phyloP scores from a whole-genome alignment of 2,113 vertebrate species.

The Dipodomys stephensi region DNA sequence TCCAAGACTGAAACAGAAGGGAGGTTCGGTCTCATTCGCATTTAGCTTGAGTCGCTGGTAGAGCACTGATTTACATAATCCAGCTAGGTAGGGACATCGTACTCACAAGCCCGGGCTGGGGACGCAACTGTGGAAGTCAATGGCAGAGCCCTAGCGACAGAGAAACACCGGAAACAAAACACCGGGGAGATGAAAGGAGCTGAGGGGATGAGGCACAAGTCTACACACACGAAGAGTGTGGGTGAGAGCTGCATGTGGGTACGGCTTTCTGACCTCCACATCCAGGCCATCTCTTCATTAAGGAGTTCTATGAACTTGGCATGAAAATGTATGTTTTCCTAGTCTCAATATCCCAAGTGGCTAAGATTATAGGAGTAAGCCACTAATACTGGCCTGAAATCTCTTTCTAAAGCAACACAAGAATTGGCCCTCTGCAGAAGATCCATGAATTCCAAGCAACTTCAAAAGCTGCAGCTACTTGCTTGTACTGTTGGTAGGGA shows the following conservation, averaged over 20 bases:
- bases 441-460: conserved; percentile 12
- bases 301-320: too few relatives aligned
- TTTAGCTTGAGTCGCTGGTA: neutral
- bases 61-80: neutral
- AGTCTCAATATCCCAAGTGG: too few relatives aligned
- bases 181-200: neutral
- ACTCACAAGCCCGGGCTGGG: too few relatives aligned
- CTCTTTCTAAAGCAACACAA: neutral
- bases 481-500: conserved; percentile 7
- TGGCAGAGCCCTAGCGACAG: too few relatives aligned
- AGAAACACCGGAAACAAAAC: too few relatives aligned
- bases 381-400: too few relatives aligned
- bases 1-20: neutral
- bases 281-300: too few relatives aligned
- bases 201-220: neutral
- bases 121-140: too few relatives aligned
- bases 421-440: neutral
- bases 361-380: too few relatives aligned
- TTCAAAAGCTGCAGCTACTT: neutral
- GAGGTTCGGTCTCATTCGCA: neutral
- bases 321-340: too few relatives aligned
- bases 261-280: too few relatives aligned
- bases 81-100: neutral
- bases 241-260: neutral
- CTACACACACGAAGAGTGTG: neutral